phyloP scores from a whole-genome alignment of 2,113 vertebrate species.

The Ceratotherium simum region DNA sequence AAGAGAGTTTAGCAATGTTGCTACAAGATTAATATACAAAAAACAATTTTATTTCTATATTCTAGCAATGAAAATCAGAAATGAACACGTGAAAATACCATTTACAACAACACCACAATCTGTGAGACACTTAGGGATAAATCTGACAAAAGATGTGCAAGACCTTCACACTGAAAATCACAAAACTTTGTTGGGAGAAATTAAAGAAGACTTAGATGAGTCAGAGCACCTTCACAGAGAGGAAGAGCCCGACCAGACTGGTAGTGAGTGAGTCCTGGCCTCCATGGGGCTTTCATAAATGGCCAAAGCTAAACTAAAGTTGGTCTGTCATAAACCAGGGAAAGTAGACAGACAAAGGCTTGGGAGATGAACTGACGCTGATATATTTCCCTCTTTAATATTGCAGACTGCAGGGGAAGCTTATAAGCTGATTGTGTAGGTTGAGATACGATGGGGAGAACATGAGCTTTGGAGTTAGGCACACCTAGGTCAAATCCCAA shows the following conservation, averaged over 20 bases:
- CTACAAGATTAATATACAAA: background rate
- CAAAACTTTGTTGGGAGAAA: background rate
- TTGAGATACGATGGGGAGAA: background rate
- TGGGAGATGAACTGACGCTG: background rate
- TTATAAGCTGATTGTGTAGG: background rate
- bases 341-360: background rate
- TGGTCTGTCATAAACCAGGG: background rate
- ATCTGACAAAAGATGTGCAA: background rate
- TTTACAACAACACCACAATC: background rate
- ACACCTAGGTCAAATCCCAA: background rate
- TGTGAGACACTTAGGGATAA: background rate
- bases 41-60: background rate
- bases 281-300: background rate
- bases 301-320: background rate
- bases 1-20: background rate
- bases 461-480: background rate
- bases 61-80: slow-evolving; percentile 19
- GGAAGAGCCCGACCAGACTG: background rate
- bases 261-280: background rate
- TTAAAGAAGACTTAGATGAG: background rate
- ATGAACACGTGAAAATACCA: background rate
- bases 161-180: background rate
- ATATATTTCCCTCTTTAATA: background rate
- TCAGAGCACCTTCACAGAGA: background rate
- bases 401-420: background rate